Conservation (phyloP, 2,797 vertebrate genomes). For the Myioborus melanocephalus region DNA sequence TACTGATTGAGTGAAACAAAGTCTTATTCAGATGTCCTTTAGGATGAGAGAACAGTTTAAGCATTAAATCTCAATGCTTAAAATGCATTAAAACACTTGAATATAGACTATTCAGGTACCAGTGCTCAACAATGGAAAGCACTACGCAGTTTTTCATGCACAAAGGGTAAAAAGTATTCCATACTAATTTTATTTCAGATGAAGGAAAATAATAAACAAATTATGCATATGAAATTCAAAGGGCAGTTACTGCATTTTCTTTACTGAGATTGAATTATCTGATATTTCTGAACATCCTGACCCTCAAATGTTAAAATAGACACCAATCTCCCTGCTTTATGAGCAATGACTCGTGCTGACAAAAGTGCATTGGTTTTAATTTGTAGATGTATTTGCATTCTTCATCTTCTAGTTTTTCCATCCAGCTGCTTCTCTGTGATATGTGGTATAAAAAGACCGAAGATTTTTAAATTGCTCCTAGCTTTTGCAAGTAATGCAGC, state of each 20-base stretch:
- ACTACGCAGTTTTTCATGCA: not conserved
- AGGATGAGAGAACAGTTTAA: not conserved
- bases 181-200: not conserved
- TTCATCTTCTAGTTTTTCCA: not conserved
- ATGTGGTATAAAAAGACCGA: not conserved
- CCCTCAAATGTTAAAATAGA: not conserved
- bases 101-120: not conserved
- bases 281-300: not conserved
- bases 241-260: not conserved
- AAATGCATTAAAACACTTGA: not conserved
- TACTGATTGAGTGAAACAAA: not conserved
- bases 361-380: not conserved
- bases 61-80: not conserved
- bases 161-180: not conserved
- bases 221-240: not conserved
- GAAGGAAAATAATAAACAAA: slow-evolving; percentile 21
- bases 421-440: not conserved
- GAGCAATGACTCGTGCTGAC: not conserved
- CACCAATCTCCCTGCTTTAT: not conserved
- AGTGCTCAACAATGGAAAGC: not conserved
- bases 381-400: not conserved
- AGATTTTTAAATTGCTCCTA: not conserved
- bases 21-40: not conserved
- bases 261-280: not conserved
- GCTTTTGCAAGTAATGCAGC: not conserved